phyloP scores from a whole-genome alignment of 2,888 invertebrate species.

The Mythimna ferrago region DNA sequence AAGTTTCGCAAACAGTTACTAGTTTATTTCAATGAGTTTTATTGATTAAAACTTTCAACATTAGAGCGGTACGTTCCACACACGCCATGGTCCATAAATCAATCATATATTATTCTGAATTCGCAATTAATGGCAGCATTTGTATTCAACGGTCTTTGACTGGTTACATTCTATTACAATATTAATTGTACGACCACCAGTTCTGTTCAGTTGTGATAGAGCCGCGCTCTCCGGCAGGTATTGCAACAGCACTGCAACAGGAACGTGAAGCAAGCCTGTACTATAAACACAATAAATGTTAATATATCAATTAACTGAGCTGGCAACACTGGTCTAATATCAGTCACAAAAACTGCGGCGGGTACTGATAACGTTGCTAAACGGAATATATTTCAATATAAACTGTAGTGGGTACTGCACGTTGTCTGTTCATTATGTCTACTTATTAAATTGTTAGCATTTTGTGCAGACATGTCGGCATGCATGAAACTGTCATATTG shows the following conservation, averaged over 20 bases:
- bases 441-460: conserved; percentile 28
- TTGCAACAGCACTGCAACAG: conserved; percentile 14
- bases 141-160: conserved; percentile 14
- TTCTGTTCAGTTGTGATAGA: not conserved
- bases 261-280: conserved; percentile 25
- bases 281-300: conserved; percentile 27
- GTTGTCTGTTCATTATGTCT: conserved; percentile 20
- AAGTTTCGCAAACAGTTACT: conserved; percentile 8
- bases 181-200: conserved; percentile 15
- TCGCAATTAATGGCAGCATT: conserved; percentile 31
- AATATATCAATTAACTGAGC: conserved; percentile 38
- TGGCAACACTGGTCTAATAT: conserved; percentile 9
- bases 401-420: conserved; percentile 16
- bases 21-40: conserved; percentile 10
- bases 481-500: not conserved
- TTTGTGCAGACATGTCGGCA: conserved; percentile 16
- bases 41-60: conserved; percentile 21
- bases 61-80: conserved; percentile 16
- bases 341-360: conserved; percentile 32
- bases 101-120: conserved; percentile 32
- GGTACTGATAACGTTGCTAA: conserved; percentile 26
- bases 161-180: conserved; percentile 30
- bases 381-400: conserved; percentile 41
- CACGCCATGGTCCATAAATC: not conserved
- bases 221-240: not conserved